These are phyloP conservation scores for Conger conger DNA, from an alignment of 2,113 vertebrate genomes.

Conservation along the genomic window DNA sequence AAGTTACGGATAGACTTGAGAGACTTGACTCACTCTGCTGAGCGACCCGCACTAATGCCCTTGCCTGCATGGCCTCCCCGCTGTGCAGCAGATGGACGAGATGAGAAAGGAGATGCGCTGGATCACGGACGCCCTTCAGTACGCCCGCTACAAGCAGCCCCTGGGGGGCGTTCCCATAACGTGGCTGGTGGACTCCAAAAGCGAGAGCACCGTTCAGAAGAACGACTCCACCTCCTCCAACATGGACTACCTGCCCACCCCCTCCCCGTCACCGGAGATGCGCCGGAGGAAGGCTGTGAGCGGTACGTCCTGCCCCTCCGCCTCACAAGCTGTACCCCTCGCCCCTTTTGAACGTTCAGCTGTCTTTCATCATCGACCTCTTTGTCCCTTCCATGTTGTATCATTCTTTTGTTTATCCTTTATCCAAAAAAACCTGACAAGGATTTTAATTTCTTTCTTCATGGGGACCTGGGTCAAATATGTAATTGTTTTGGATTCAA, in stretches of 20 bases:
- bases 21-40: too few species aligned
- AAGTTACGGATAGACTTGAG: too few species aligned
- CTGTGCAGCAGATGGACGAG: slow-evolving; percentile 87
- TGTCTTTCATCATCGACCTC: not conserved
- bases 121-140: slow-evolving; percentile 92
- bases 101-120: slow-evolving; percentile 90
- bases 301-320: slow-evolving; percentile 65
- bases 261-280: slow-evolving; percentile 82
- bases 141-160: slow-evolving; percentile 89
- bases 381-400: not conserved
- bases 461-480: too few species aligned
- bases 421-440: not conserved
- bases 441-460: not conserved
- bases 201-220: slow-evolving; percentile 74
- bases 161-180: slow-evolving; percentile 76
- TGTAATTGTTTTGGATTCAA: too few species aligned
- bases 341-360: not conserved
- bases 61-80: not conserved
- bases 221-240: slow-evolving; percentile 88
- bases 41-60: not conserved
- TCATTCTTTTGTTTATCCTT: not conserved
- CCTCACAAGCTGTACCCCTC: not conserved
- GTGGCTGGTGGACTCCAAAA: slow-evolving; percentile 74
- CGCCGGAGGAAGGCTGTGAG: slow-evolving; percentile 75
- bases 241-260: slow-evolving; percentile 87